These are phyloP conservation scores for Gila orcuttii DNA, from an alignment of 2,113 vertebrate genomes.

Conservation along the genomic window DNA sequence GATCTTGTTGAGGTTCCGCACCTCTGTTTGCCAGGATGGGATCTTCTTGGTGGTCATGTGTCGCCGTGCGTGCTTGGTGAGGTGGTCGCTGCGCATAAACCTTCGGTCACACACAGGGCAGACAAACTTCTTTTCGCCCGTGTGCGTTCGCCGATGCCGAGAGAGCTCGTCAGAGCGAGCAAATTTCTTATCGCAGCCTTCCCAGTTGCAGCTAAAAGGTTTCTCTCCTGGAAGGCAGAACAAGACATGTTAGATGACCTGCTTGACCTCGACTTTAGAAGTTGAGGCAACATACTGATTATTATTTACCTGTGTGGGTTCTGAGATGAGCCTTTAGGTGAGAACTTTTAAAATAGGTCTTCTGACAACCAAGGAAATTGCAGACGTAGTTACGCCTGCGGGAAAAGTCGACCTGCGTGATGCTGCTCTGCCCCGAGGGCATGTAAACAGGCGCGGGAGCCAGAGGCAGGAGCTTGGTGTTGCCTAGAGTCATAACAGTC, in stretches of 20 bases:
- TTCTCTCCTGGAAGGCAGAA: conserved; percentile 85
- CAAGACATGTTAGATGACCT: conserved; percentile 1
- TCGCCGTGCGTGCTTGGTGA: conserved; percentile 94
- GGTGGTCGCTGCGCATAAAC: conserved; percentile 98
- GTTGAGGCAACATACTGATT: background rate
- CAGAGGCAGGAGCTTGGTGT: conserved; percentile 90
- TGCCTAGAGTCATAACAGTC: conserved; percentile 84
- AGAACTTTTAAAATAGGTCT: conserved; percentile 99
- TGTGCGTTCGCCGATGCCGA: conserved; percentile 93
- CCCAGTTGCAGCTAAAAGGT: conserved; percentile 96
- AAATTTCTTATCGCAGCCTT: conserved; percentile 94
- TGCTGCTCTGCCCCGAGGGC: conserved; percentile 77
- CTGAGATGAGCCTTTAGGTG: conserved; percentile 98
- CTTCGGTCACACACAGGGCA: conserved; percentile 92
- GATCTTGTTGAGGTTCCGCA: conserved; percentile 84
- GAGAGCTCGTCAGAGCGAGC: conserved; percentile 97
- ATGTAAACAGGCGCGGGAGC: conserved; percentile 91
- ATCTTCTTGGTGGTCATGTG: conserved; percentile 90
- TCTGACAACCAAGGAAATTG: conserved; percentile 90
- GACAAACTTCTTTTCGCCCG: conserved; percentile 94
- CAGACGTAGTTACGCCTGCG: conserved; percentile 94
- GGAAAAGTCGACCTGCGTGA: conserved; percentile 86
- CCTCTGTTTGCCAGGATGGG: conserved; percentile 92
- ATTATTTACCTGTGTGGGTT: conserved; percentile 87
- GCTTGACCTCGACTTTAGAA: background rate